These are phyloP conservation scores for Erebia epiphron DNA, from an alignment of 2,888 invertebrate species.

Conservation along the genomic window DNA sequence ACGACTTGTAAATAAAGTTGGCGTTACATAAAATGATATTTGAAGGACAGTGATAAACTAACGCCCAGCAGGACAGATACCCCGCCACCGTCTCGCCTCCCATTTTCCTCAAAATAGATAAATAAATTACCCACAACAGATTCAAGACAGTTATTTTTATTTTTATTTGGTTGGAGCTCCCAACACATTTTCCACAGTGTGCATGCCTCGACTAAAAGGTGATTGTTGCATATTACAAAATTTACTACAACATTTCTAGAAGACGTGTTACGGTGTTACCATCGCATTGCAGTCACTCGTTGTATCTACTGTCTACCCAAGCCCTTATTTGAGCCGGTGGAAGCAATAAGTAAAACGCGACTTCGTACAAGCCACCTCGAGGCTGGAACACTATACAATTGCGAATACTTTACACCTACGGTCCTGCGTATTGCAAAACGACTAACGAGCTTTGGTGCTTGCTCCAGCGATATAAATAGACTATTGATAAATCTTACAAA, in stretches of 20 bases:
- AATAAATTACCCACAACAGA: not conserved
- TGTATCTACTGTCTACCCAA: not conserved
- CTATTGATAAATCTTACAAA: conserved; percentile 21
- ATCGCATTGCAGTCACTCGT: not conserved
- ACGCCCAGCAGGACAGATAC: too few species aligned
- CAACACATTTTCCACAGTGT: too few species aligned
- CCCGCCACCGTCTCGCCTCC: too few species aligned
- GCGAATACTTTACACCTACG: conserved; percentile 39
- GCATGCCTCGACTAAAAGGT: too few species aligned
- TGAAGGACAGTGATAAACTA: not conserved
- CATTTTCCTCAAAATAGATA: not conserved
- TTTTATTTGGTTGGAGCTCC: not conserved
- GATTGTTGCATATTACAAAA: too few species aligned
- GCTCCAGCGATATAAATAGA: conserved; percentile 30
- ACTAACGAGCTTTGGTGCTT: conserved; percentile 28
- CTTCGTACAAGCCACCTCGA: conserved; percentile 45
- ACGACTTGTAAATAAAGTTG: not conserved
- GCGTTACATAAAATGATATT: not conserved
- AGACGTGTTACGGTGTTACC: too few species aligned
- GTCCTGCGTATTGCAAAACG: conserved; percentile 34
- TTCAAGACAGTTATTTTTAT: not conserved
- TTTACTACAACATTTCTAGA: too few species aligned
- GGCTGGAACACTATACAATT: conserved; percentile 35
- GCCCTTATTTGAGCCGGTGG: conserved; percentile 36
- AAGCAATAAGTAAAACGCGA: conserved; percentile 56